Base-by-base conservation (phyloP, 2,797 vertebrate species). In the Rhynchonycteris naso region DNA sequence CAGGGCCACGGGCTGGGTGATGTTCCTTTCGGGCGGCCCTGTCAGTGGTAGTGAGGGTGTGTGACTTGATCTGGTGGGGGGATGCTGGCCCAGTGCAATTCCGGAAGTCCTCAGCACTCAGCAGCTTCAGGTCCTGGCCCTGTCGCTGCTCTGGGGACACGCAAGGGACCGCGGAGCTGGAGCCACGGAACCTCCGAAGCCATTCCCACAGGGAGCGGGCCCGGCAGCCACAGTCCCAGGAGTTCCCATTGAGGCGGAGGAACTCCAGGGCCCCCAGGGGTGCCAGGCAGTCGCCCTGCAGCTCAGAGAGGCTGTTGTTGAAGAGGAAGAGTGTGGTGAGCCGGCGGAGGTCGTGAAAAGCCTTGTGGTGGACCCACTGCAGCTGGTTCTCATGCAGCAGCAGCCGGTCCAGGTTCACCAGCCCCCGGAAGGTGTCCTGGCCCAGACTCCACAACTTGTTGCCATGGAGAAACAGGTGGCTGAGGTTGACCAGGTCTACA, bases 391-490 rank as follows among this genome's bases (percentile, higher is more conserved):
- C 99, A 95, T 99, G 99, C 88, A 99, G 98, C 89, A 99, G 99
- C 94, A 99, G 98, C 65, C 99, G 99, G 97, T 99, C 99, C 98
- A 99, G 98, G 96, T 99, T 99, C 88, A 99, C 98, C 94, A 99
- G 99, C 22, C 99, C 99, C 96, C 99, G 98, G 98, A 99, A 99
- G 2, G 99, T 99, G 98, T 99, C 99, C 98, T 99, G 99, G 97
- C 99, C 99, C 79, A 99, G 98, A 97, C 99, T 99, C 99, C 99
- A 99, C 92, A 99, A 98, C 95, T 98, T 99, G 98, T 99, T 99
- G 93, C 99, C 99, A 7, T 99, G 99, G 97, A 99, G 99, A 97
- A 99, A 99, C 97, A 99, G 98, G 98, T 99, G 99, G 97, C 99
- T 99, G 95, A 99, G 98, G 98, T 99, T 99, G 98, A 99, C 99